A percentile compares a stretch with the other conserved stretches of the same genome.
These are phyloP conservation scores for Ellobium chinense DNA, from an alignment of 2,888 invertebrate genomes.

Conservation along the genomic window DNA sequence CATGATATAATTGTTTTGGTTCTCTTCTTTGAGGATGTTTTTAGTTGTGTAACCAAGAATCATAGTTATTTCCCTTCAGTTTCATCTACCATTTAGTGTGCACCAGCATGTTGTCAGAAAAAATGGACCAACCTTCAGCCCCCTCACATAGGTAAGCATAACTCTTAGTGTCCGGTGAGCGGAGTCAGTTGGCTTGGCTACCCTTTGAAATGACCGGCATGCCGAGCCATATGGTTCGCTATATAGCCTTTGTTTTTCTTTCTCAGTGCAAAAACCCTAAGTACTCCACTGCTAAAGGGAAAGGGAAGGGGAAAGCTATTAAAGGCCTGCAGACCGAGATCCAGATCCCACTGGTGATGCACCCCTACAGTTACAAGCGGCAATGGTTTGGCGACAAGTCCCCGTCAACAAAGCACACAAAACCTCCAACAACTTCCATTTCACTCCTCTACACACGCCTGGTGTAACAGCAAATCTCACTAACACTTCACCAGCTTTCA, in stretches of 20 bases:
- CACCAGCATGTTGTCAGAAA: too few relatives aligned
- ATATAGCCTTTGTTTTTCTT: background rate
- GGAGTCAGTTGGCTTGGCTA: background rate
- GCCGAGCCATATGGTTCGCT: background rate
- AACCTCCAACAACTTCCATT: background rate
- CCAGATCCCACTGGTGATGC: background rate
- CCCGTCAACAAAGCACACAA: background rate
- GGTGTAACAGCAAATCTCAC: background rate
- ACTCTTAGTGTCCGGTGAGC: background rate
- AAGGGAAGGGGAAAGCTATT: background rate
- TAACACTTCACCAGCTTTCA: background rate
- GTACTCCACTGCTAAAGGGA: background rate
- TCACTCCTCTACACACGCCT: background rate
- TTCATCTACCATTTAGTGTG: too few relatives aligned
- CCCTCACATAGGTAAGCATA: too few relatives aligned
- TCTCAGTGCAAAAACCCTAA: too few relatives aligned
- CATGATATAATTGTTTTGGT: too few relatives aligned
- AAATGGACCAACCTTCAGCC: too few relatives aligned
- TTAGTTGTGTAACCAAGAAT: too few relatives aligned
- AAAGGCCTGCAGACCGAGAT: background rate
- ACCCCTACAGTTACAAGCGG: background rate
- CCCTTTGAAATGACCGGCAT: background rate
- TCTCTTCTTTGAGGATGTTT: too few relatives aligned
- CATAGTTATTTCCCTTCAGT: too few relatives aligned
- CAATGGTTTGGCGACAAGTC: background rate